phyloP scores from a whole-genome alignment of 2,113 vertebrate species.

The Hippocampus mohnikei region DNA sequence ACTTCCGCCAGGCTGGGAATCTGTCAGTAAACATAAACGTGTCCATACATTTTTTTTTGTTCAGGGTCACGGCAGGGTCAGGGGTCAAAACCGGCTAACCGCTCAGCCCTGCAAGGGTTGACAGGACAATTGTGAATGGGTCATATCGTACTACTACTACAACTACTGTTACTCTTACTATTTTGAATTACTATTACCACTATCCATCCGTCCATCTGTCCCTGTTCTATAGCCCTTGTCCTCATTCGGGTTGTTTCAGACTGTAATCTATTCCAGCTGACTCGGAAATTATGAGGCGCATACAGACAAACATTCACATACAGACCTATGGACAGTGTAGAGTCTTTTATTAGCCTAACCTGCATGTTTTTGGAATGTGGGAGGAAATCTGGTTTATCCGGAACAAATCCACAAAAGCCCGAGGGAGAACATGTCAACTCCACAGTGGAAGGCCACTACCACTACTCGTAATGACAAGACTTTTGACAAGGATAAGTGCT shows the following conservation, averaged over 20 bases:
- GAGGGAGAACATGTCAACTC: background rate
- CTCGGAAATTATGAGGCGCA: background rate
- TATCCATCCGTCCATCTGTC: background rate
- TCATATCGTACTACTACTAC: background rate
- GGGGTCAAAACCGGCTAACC: background rate
- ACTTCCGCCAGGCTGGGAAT: conserved; percentile 40
- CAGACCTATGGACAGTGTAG: background rate
- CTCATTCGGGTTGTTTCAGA: background rate
- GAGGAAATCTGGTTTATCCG: background rate
- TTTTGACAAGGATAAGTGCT: background rate
- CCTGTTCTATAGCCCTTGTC: background rate
- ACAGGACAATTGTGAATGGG: background rate
- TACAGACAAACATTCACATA: background rate
- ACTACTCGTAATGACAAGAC: background rate
- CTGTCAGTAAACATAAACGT: conserved; percentile 46
- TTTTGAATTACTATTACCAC: background rate
- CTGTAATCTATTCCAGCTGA: background rate
- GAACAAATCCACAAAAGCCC: background rate
- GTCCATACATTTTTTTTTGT: background rate
- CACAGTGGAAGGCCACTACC: background rate
- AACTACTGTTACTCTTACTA: background rate
- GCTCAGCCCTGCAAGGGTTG: background rate
- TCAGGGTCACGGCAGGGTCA: background rate
- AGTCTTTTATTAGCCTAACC: background rate
- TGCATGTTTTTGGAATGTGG: background rate